A percentile compares a stretch with the other conserved stretches of the same genome.
These are phyloP conservation scores for Petrocephalus microphthalmus DNA, from an alignment of 2,113 vertebrate species.

Conservation along the genomic window DNA sequence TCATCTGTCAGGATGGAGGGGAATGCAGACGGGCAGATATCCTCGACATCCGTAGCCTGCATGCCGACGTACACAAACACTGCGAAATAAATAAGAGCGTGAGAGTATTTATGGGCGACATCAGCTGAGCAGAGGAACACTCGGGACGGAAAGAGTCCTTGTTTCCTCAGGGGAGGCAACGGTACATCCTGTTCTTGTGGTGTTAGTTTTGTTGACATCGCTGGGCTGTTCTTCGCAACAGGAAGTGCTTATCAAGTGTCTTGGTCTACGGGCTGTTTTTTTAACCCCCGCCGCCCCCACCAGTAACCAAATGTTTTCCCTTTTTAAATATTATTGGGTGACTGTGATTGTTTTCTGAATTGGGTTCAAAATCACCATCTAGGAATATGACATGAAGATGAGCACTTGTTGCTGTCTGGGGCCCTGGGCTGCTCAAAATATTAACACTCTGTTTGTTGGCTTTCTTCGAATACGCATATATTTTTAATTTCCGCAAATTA, in stretches of 20 bases:
- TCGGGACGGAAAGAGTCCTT: constrained; percentile 33
- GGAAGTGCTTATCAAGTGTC: constrained; percentile 18
- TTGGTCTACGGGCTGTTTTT: neutral
- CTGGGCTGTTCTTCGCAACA: constrained; percentile 3
- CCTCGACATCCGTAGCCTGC: neutral
- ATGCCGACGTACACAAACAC: neutral
- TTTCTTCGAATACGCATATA: neutral
- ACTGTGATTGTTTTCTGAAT: neutral
- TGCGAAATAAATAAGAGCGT: constrained; percentile 24
- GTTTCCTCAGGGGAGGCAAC: constrained; percentile 19
- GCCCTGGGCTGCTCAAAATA: neutral
- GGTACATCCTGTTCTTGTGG: constrained; percentile 58
- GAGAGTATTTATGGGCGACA: constrained; percentile 37
- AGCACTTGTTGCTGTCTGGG: neutral
- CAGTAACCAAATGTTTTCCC: neutral
- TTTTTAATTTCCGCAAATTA: neutral
- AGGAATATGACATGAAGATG: neutral
- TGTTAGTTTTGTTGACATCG: constrained; percentile 52
- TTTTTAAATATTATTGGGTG: neutral
- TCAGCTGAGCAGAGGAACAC: constrained; percentile 34
- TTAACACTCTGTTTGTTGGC: neutral
- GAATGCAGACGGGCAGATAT: neutral
- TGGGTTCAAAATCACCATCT: neutral
- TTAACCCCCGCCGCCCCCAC: neutral
- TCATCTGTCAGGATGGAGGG: neutral